Evolutionary conservation across 2,113 vertebrate genomes (phyloP), one percentile per base, ranked within the genome.

Genomic region (Pionites leucogaster): DNA sequence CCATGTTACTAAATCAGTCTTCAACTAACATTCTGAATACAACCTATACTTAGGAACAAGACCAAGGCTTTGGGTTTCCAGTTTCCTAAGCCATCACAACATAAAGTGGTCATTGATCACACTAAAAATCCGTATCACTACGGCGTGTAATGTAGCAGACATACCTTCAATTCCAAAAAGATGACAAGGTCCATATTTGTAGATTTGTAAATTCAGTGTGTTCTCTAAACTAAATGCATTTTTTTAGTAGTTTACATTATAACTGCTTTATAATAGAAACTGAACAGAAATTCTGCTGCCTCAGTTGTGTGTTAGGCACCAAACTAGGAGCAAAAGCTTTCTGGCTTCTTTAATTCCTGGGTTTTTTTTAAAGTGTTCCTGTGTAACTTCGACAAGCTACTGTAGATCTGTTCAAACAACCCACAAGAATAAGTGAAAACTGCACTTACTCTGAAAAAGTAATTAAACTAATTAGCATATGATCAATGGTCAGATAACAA

Each of bases 311-410:
- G 6, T 59, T 18, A 78, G 25, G 25, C 16, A 70, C 4, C 12
- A 63, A 25, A 23, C 8, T 10, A 33, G 23, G 13, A 91, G 49
- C 11, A 89, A 70, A 72, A 74, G 12, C 17, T 59, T 67, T 63
- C 28, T 12, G 46, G 42, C 71, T 33, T 44, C 75, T 33, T 44
- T 46, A 91, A 74, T 46, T 50, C 23, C 62, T 68, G 67, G n/a
- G n/a, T 31, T 75, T 57, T 47, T 59, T 59, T 35, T 57, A 20
- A 67, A 64, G 14, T 39, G 39, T 14, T 68, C 9, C 25, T 39
- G 8, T 25, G 12, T 57, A 64, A 76, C 35, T 57, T 0, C 0
- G 24, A 47, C 12, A 72, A 65, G n/a, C 27, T 39, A 88, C 10
- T 18, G 17, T 16, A 82, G 11, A 60, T 37, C 23, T 64, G 27